These are phyloP conservation scores for Nemapogon koenigi DNA, from an alignment of 2,888 invertebrate genomes.

Conservation along the genomic window DNA sequence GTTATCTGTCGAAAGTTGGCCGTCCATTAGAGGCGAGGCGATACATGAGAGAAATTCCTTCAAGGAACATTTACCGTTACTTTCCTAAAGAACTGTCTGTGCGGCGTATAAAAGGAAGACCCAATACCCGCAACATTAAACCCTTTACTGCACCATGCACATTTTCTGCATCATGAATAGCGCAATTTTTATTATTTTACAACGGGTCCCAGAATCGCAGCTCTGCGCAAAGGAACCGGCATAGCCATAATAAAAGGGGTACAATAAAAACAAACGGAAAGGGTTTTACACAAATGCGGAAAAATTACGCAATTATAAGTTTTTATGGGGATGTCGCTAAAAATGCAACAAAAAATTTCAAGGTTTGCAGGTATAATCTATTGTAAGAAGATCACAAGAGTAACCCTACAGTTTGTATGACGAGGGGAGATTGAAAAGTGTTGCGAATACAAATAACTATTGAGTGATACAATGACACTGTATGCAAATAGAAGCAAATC, in stretches of 20 bases:
- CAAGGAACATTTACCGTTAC: constrained; percentile 43
- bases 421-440: constrained; percentile 17
- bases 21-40: constrained; percentile 32
- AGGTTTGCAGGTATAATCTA: constrained; percentile 54
- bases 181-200: constrained; percentile 60
- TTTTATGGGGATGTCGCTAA: constrained; percentile 35
- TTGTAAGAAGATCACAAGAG: constrained; percentile 27
- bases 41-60: constrained; percentile 33
- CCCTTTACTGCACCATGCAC: constrained; percentile 42
- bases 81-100: constrained; percentile 24
- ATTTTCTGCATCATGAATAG: constrained; percentile 54
- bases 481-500: constrained; percentile 54
- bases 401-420: no score
- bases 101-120: constrained; percentile 40
- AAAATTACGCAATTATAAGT: constrained; percentile 57
- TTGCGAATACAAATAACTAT: constrained; percentile 39
- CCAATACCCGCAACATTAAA: constrained; percentile 36
- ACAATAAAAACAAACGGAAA: constrained; percentile 60
- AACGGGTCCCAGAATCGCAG: constrained; percentile 42
- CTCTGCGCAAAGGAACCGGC: constrained; percentile 54
- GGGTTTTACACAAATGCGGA: constrained; percentile 58
- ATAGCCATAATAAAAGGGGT: constrained; percentile 40
- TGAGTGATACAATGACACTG: constrained; percentile 31
- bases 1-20: constrained; percentile 30
- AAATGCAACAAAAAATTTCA: constrained; percentile 32